Evolutionary conservation across 1,140 invertebrate genomes (phyloP).

Genomic region (Bombus terrestris): DNA sequence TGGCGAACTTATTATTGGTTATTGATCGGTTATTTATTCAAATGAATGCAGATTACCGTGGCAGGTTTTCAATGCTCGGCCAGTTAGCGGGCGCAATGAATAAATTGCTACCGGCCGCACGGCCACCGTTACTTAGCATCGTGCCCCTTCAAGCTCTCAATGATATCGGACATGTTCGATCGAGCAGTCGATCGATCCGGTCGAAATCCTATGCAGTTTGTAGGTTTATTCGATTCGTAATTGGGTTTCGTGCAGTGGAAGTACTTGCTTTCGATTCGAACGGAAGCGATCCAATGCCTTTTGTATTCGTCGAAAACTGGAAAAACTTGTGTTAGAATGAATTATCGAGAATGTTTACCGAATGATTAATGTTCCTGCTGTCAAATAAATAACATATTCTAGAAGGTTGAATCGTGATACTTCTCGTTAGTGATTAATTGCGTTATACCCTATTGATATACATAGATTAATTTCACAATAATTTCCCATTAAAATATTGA

Average conservation of each 20-base stretch:
- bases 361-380: not conserved
- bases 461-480: not conserved
- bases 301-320: not conserved
- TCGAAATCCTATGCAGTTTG: not conserved
- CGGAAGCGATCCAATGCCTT: not conserved
- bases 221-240: not conserved
- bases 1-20: constrained; percentile 81
- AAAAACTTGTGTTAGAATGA: not conserved
- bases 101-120: constrained; percentile 82
- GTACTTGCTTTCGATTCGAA: not conserved
- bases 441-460: not conserved
- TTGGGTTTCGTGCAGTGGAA: not conserved
- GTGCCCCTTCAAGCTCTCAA: constrained; percentile 55
- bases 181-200: not conserved
- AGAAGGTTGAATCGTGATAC: no score
- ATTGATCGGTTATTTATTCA: constrained; percentile 83
- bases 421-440: no score
- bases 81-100: constrained; percentile 82
- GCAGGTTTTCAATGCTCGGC: constrained; percentile 80
- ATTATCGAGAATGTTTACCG: not conserved
- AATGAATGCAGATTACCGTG: constrained; percentile 83
- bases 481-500: not conserved
- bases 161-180: constrained; percentile 8
- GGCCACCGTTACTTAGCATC: constrained; percentile 78
- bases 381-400: not conserved